A percentile compares a stretch with the other conserved stretches of the same genome.
phyloP scores from a whole-genome alignment of 1,140 invertebrate genomes.

The Bombus soroeensis region DNA sequence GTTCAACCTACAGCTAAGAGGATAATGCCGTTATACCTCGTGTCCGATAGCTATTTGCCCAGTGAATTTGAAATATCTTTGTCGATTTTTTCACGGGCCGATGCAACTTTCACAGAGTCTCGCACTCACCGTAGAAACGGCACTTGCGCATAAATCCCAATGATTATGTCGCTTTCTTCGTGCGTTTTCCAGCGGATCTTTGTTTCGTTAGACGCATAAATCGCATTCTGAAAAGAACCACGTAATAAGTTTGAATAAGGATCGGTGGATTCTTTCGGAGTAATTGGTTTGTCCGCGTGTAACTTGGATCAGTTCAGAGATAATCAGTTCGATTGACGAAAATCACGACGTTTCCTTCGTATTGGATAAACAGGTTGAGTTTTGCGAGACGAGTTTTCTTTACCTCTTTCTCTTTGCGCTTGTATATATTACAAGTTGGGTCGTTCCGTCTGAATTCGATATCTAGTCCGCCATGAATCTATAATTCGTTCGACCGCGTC shows the following conservation, averaged over 20 bases:
- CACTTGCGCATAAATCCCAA: constrained; percentile 50
- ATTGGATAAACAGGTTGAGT: not conserved
- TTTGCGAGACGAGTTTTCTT: not conserved
- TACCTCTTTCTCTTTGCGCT: not conserved
- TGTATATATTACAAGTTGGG: not conserved
- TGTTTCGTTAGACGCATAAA: too few species aligned
- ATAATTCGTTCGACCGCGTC: not conserved
- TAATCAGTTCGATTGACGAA: not conserved
- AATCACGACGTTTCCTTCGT: not conserved
- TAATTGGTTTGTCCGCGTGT: too few species aligned
- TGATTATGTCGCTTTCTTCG: constrained; percentile 28
- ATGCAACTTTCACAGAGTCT: constrained; percentile 50
- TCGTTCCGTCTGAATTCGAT: not conserved
- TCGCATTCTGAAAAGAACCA: too few species aligned
- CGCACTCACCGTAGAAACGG: constrained; percentile 29
- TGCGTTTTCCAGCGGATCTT: too few species aligned
- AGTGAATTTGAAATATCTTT: constrained; percentile 69
- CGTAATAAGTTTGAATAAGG: too few species aligned
- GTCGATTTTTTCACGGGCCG: constrained; percentile 59
- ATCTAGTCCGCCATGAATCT: too few species aligned
- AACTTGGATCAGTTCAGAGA: not conserved
- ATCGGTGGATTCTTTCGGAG: too few species aligned
- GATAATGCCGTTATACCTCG: constrained; percentile 60
- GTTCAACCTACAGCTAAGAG: constrained; percentile 49
- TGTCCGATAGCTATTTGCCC: constrained; percentile 54